Conservation (phyloP, 2,113 vertebrate species). For the Elgaria multicarinata region DNA sequence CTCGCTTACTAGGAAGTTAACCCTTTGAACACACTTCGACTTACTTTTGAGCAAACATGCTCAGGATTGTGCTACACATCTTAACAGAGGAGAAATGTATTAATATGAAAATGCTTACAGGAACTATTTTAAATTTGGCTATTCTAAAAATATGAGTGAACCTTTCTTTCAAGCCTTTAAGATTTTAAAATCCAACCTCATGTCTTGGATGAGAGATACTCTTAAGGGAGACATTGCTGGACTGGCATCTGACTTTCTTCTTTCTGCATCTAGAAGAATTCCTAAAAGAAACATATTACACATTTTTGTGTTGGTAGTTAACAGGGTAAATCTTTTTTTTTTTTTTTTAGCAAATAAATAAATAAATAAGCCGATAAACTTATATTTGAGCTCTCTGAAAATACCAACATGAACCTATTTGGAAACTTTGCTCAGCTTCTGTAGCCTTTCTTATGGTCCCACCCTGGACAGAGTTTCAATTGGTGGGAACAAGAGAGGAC, state of each 20-base stretch:
- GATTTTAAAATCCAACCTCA: conserved; percentile 85
- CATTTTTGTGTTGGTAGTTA: neutral
- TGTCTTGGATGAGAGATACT: conserved; percentile 94
- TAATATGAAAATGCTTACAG: neutral
- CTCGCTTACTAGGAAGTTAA: neutral
- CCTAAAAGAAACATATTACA: conserved; percentile 74
- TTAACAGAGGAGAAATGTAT: neutral
- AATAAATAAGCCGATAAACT: neutral
- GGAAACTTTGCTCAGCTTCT: no score
- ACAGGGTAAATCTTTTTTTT: conserved; percentile 1
- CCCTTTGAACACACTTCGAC: no score
- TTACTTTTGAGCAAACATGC: neutral
- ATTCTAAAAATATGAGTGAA: neutral
- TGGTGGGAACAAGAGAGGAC: no score
- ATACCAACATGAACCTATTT: neutral
- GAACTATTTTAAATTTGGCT: conserved; percentile 1
- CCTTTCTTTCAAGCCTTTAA: neutral
- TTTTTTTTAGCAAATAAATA: no score
- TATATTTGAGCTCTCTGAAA: neutral
- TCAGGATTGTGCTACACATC: neutral
- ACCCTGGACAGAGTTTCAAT: no score
- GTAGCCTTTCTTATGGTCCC: no score
- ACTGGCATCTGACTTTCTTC: conserved; percentile 92
- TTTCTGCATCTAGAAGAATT: conserved; percentile 92
- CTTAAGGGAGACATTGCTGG: conserved; percentile 91